Evolutionary conservation across 1,140 invertebrate genomes (phyloP).

Genomic region (Drosophila mojavensis): DNA sequence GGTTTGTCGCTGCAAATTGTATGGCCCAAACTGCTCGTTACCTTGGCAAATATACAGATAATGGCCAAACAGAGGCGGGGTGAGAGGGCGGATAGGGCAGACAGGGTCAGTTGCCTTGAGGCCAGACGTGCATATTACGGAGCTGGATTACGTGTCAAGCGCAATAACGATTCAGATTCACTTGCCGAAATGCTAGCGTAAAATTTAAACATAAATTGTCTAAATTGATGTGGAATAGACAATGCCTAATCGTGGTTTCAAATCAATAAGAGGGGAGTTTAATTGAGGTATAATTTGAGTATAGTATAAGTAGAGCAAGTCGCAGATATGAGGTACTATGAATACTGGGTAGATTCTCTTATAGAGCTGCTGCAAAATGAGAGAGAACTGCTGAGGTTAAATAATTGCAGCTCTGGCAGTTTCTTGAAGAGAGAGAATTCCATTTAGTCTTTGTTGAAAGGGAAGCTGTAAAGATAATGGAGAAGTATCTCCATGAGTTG

Average conservation of each 20-base stretch:
- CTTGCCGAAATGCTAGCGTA: slow-evolving; percentile 5
- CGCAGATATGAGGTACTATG: too few relatives aligned
- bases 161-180: slow-evolving; percentile 18
- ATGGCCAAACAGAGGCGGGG: background rate
- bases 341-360: too few relatives aligned
- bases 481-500: too few relatives aligned
- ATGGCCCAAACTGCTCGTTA: slow-evolving; percentile 23
- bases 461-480: too few relatives aligned
- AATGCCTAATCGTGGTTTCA: background rate
- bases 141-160: slow-evolving; percentile 16
- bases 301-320: too few relatives aligned
- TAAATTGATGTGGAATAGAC: background rate
- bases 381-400: too few relatives aligned
- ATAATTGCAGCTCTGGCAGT: too few relatives aligned
- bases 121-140: slow-evolving; percentile 18
- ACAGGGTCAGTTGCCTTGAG: background rate
- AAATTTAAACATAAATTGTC: slow-evolving; percentile 6
- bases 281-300: too few relatives aligned
- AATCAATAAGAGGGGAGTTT: background rate
- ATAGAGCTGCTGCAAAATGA: too few relatives aligned
- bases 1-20: slow-evolving; percentile 13
- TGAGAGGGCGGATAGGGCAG: background rate
- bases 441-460: too few relatives aligned
- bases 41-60: slow-evolving; percentile 29
- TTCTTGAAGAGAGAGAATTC: too few relatives aligned